Evolutionary conservation across 2,113 vertebrate genomes (phyloP).

Genomic region (Felis chaus): DNA sequence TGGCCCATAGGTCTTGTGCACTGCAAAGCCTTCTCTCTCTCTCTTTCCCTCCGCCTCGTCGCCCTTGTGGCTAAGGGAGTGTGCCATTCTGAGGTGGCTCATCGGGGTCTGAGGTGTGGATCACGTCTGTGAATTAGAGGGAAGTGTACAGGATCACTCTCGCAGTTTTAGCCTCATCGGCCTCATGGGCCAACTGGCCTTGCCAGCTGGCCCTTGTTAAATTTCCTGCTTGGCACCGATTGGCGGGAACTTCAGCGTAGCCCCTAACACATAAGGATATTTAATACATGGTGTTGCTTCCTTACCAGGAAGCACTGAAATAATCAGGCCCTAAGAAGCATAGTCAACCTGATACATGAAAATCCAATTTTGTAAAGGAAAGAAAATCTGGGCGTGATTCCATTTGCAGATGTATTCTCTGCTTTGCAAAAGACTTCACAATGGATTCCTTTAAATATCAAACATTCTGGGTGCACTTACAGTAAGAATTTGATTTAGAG

Average conservation of each 20-base stretch:
- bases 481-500: background rate
- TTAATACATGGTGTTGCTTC: constrained; percentile 20
- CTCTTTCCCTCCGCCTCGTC: background rate
- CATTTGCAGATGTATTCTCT: background rate
- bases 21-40: background rate
- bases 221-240: background rate
- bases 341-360: background rate
- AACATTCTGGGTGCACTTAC: background rate
- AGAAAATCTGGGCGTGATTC: constrained; percentile 3
- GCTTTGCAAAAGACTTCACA: background rate
- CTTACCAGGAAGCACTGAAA: background rate
- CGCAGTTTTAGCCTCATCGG: background rate
- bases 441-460: background rate
- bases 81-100: background rate
- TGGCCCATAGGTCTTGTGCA: background rate
- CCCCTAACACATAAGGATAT: background rate
- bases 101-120: background rate
- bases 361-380: constrained; percentile 17
- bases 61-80: background rate
- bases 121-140: background rate
- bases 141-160: background rate
- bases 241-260: background rate
- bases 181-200: background rate
- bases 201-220: constrained; percentile 43
- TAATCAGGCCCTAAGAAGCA: background rate